These are phyloP conservation scores for Tetragnatha versicolor DNA, from an alignment of 1,140 invertebrate genomes.

Conservation along the genomic window DNA sequence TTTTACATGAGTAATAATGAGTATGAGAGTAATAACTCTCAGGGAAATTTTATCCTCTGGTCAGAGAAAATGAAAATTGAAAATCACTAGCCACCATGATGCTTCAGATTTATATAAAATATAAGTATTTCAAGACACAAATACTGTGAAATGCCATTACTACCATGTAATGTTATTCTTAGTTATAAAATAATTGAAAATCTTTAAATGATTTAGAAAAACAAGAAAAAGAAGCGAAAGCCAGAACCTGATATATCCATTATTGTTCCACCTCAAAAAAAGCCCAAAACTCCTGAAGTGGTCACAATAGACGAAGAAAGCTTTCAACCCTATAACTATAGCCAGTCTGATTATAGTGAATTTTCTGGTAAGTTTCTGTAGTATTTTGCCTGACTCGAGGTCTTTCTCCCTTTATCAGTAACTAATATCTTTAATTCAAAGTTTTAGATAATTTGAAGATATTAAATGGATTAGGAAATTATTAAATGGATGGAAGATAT, in stretches of 20 bases:
- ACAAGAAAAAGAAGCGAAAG: conserved; percentile 23
- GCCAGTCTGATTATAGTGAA: conserved; percentile 6
- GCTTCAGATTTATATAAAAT: not conserved
- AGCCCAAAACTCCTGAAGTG: conserved; percentile 17
- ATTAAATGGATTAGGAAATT: not conserved
- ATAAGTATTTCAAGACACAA: not conserved
- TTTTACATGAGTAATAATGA: not conserved
- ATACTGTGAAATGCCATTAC: not conserved
- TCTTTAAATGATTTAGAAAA: not conserved
- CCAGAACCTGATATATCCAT: conserved; percentile 13
- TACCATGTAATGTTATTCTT: not conserved
- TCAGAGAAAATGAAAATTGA: too few species aligned
- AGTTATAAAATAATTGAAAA: not conserved
- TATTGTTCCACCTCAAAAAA: not conserved
- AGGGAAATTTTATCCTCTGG: too few species aligned
- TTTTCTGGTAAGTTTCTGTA: not conserved
- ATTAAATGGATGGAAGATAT: not conserved
- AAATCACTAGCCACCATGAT: not conserved
- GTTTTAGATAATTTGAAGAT: not conserved
- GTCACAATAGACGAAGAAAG: conserved; percentile 19
- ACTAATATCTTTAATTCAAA: not conserved
- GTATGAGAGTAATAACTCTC: not conserved
- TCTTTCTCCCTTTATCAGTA: not conserved
- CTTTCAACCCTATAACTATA: conserved; percentile 39
- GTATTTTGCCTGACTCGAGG: not conserved